phyloP scores from a whole-genome alignment of 2,888 invertebrate species.

The Thecocarcelia acutangulata region DNA sequence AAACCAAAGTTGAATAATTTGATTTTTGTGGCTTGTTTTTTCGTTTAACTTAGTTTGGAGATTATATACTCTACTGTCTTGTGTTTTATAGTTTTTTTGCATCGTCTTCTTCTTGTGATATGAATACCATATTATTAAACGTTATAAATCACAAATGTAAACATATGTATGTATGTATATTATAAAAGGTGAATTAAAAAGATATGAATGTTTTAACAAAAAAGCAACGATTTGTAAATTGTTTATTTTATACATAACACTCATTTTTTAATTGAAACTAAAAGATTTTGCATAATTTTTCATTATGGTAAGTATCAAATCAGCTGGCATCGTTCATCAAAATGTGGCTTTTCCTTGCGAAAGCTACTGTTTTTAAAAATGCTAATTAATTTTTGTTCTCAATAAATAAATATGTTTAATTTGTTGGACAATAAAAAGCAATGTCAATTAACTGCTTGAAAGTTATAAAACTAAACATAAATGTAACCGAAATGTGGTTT shows the following conservation, averaged over 20 bases:
- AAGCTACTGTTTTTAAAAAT: conserved; percentile 47
- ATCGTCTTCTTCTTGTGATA: conserved; percentile 63
- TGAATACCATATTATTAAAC: conserved; percentile 54
- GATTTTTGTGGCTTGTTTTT: conserved; percentile 1
- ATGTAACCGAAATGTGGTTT: neutral
- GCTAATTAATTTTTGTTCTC: conserved; percentile 49
- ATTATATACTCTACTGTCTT: conserved; percentile 54
- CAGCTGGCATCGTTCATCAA: conserved; percentile 60
- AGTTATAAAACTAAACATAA: neutral
- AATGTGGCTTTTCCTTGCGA: conserved; percentile 44
- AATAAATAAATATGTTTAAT: conserved; percentile 27
- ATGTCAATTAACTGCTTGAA: conserved; percentile 17
- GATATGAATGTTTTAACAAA: conserved; percentile 23
- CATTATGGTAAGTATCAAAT: conserved; percentile 38
- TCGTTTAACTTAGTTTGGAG: conserved; percentile 56
- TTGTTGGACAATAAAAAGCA: conserved; percentile 10
- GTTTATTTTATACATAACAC: conserved; percentile 31
- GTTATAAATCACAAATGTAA: conserved; percentile 31
- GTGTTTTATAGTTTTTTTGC: conserved; percentile 54
- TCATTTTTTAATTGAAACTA: conserved; percentile 19
- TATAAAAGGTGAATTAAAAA: conserved; percentile 41
- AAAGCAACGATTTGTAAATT: conserved; percentile 10
- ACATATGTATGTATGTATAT: conserved; percentile 34
- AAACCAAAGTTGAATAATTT: conserved; percentile 66
- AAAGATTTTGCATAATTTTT: conserved; percentile 31